Evolutionary conservation across 2,888 invertebrate genomes (phyloP).

Genomic region (Macroteleia sp.): DNA sequence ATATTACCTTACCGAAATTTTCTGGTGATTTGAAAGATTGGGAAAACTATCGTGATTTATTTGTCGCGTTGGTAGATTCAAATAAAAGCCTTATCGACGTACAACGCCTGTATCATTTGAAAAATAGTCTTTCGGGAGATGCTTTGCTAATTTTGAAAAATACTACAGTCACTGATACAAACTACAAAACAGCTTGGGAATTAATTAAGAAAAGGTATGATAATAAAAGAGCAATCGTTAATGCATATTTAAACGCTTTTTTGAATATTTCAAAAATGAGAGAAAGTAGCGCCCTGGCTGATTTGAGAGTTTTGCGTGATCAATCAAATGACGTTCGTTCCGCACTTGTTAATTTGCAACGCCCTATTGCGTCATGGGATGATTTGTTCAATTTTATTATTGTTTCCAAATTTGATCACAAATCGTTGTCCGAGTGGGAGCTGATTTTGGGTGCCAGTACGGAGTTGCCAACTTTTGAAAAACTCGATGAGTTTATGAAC

Average conservation of each 20-base stretch:
- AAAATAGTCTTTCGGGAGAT: background rate
- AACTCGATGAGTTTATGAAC: conserved; percentile 14
- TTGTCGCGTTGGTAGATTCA: background rate
- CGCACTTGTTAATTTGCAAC: background rate
- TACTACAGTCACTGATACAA: background rate
- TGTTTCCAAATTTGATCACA: background rate
- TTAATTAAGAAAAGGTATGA: background rate
- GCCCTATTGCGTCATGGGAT: background rate
- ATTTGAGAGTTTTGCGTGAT: conserved; percentile 9
- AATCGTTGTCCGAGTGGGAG: background rate
- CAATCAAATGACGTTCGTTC: background rate
- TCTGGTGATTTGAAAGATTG: no score
- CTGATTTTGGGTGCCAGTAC: background rate
- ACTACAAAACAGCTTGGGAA: background rate
- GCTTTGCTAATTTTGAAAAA: background rate
- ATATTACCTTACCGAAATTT: no score
- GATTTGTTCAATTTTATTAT: conserved; percentile 8
- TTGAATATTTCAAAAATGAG: no score
- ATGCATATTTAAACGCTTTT: background rate
- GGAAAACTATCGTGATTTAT: no score
- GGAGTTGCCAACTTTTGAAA: conserved; percentile 2
- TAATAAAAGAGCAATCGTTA: background rate
- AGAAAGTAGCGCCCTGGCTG: background rate
- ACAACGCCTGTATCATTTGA: background rate
- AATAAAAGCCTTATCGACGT: background rate